Evolutionary conservation across 2,113 vertebrate species (phyloP).

Genomic region (Gymnarchus niloticus): DNA sequence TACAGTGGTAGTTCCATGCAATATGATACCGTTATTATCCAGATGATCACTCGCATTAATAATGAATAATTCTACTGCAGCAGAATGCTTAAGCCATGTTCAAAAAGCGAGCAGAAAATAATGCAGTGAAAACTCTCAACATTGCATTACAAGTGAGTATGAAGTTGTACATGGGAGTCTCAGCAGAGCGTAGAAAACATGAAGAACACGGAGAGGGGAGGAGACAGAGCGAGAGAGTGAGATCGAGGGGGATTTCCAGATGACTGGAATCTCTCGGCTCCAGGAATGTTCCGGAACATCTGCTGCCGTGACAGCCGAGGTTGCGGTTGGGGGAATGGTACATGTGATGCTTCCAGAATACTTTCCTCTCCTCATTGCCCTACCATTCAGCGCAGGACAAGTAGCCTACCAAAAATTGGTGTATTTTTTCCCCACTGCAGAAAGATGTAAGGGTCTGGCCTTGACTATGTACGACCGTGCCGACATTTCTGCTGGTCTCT

Average conservation of each 20-base stretch:
- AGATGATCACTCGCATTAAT: background rate
- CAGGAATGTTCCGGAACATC: constrained; percentile 60
- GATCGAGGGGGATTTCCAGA: constrained; percentile 41
- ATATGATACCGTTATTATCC: too few relatives aligned
- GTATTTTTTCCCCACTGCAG: background rate
- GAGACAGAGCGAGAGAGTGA: constrained; percentile 4
- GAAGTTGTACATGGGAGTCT: background rate
- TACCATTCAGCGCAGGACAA: background rate
- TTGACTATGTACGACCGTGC: background rate
- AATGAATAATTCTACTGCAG: background rate
- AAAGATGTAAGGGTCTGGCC: background rate
- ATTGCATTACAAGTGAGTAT: background rate
- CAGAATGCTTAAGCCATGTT: background rate
- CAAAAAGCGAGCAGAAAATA: background rate
- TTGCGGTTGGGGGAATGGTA: constrained; percentile 37
- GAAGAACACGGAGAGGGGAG: background rate
- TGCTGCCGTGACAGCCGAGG: constrained; percentile 58
- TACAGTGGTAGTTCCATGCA: background rate
- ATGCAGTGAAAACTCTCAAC: background rate
- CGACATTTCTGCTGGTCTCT: background rate
- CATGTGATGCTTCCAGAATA: constrained; percentile 34
- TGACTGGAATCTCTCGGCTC: constrained; percentile 57
- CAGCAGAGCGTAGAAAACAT: background rate
- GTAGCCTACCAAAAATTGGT: background rate
- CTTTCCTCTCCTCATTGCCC: background rate